Evolutionary conservation across 2,113 vertebrate species (phyloP).

Genomic region (Nerophis ophidion): DNA sequence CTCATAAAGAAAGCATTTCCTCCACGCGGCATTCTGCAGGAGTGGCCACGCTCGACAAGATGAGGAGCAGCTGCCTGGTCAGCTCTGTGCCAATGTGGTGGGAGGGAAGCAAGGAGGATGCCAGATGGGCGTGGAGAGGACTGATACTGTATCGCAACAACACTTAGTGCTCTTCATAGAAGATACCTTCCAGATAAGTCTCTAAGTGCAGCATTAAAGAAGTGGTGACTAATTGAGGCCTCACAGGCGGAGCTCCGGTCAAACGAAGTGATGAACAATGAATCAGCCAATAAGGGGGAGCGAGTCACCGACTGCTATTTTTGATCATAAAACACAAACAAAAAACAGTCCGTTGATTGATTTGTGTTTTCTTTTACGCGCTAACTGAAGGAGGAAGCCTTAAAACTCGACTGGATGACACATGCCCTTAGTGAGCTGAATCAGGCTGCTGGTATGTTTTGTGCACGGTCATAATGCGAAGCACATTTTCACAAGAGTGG

Average conservation of each 20-base stretch:
- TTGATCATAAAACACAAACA: constrained; percentile 1
- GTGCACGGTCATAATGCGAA: constrained; percentile 65
- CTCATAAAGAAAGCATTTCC: constrained; percentile 26
- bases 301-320: constrained; percentile 19
- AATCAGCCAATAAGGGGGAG: constrained; percentile 34
- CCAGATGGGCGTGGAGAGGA: constrained; percentile 3
- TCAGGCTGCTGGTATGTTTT: constrained; percentile 51
- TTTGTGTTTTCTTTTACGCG: not conserved
- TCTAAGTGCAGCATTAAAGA: constrained; percentile 18
- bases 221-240: not conserved
- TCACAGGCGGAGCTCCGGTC: constrained; percentile 18
- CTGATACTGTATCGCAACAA: constrained; percentile 39
- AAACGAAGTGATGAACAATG: constrained; percentile 39
- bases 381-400: constrained; percentile 10
- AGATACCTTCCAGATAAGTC: constrained; percentile 13
- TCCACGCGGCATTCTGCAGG: constrained; percentile 23
- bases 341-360: not conserved
- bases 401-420: constrained; percentile 19
- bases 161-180: constrained; percentile 44
- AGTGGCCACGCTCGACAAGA: constrained; percentile 41
- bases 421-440: constrained; percentile 33
- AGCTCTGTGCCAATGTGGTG: constrained; percentile 37
- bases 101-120: constrained; percentile 19
- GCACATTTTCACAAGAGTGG: constrained; percentile 59
- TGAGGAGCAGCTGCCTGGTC: constrained; percentile 63